Conservation (phyloP, 2,888 invertebrate genomes). For the Smittia sp. region DNA sequence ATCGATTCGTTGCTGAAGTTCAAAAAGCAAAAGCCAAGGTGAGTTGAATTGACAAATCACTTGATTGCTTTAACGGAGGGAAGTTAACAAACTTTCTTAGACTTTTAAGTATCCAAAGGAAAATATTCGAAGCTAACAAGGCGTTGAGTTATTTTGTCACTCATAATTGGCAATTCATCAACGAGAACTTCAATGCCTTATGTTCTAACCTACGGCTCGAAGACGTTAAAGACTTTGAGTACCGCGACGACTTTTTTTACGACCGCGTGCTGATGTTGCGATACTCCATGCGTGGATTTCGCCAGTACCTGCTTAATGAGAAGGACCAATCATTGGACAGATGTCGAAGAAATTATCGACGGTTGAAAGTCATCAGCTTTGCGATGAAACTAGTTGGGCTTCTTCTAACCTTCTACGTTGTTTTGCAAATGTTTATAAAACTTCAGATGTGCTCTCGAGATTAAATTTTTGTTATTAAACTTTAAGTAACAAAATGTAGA, state of each 20-base stretch:
- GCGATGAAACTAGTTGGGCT: too few species aligned
- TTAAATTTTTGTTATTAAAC: too few species aligned
- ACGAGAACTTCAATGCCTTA: neutral
- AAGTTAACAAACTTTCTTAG: too few species aligned
- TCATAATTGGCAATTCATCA: constrained; percentile 19
- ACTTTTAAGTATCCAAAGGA: neutral
- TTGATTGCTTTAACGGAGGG: too few species aligned
- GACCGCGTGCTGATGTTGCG: neutral
- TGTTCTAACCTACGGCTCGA: neutral
- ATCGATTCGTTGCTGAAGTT: constrained; percentile 67
- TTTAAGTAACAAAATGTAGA: too few species aligned
- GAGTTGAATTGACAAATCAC: constrained; percentile 45
- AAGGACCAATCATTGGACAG: constrained; percentile 34
- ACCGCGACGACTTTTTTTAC: neutral
- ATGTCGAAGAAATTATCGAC: too few species aligned
- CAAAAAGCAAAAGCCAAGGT: constrained; percentile 69
- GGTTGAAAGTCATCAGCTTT: too few species aligned
- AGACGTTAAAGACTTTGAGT: neutral
- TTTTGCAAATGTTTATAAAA: too few species aligned
- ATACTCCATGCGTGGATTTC: neutral
- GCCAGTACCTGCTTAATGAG: constrained; percentile 15
- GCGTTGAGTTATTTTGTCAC: constrained; percentile 17
- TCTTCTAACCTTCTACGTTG: too few species aligned
- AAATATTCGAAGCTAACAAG: constrained; percentile 29
- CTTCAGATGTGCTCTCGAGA: too few species aligned